Evolutionary conservation across 2,888 invertebrate species (phyloP).

Genomic region (Tuberolachnus salignus): DNA sequence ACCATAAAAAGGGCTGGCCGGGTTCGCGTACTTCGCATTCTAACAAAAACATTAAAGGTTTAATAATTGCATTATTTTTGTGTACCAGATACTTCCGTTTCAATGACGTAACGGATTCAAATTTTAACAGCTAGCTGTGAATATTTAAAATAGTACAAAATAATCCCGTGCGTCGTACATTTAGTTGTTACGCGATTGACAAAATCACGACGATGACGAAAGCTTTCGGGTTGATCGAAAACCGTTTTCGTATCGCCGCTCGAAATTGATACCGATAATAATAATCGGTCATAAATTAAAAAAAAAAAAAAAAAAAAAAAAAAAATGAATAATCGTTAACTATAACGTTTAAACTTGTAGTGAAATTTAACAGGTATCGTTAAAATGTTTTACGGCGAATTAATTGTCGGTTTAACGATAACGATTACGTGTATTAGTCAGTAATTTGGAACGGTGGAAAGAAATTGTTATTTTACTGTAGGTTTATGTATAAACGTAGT

Average conservation of each 20-base stretch:
- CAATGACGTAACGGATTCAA: conserved; percentile 7
- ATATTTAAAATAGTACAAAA: background rate
- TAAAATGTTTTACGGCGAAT: conserved; percentile 12
- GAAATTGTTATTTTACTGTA: background rate
- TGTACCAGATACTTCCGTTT: background rate
- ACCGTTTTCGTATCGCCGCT: background rate
- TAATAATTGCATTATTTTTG: conserved; percentile 13
- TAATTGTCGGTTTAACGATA: conserved; percentile 7
- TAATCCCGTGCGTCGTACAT: background rate
- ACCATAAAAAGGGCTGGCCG: background rate
- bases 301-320: background rate
- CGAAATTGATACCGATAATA: no score
- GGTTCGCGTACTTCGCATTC: background rate
- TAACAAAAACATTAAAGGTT: conserved; percentile 9
- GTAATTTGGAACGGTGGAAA: background rate
- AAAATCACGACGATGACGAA: background rate
- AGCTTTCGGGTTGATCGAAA: background rate
- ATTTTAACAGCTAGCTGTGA: background rate
- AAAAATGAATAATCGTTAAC: no score
- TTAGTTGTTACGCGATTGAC: background rate
- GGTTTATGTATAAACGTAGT: no score
- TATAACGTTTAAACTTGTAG: conserved; percentile 1
- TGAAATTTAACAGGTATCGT: conserved; percentile 19
- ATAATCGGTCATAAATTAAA: background rate
- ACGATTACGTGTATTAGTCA: conserved; percentile 1